Evolutionary conservation across 2,888 invertebrate species (phyloP).

Genomic region (Mythimna lalbum): DNA sequence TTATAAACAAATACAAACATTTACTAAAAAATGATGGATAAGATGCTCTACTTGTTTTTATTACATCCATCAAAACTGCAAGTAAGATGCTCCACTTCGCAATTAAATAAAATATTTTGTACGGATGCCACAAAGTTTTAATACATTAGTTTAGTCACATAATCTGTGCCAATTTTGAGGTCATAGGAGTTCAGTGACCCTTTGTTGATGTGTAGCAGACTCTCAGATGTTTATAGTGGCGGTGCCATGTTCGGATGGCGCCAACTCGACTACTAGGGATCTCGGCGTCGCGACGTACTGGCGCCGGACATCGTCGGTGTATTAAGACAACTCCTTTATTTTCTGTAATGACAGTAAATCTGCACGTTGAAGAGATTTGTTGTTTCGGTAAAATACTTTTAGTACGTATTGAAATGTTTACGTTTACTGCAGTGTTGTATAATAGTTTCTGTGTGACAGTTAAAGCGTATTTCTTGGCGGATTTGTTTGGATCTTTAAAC

Average conservation of each 20-base stretch:
- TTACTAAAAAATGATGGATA: background rate
- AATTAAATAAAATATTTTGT: conserved; percentile 17
- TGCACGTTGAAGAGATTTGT: conserved; percentile 29
- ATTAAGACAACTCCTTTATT: conserved; percentile 39
- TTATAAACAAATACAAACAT: background rate
- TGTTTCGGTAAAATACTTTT: conserved; percentile 1
- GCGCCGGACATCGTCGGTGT: conserved; percentile 71
- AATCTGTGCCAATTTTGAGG: conserved; percentile 58
- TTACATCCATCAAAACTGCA: background rate
- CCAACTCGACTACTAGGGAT: conserved; percentile 74
- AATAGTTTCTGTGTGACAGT: background rate
- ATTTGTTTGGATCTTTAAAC: too few relatives aligned
- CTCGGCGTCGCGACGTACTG: conserved; percentile 75
- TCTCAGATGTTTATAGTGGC: conserved; percentile 75
- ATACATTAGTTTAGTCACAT: conserved; percentile 42
- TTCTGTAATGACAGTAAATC: conserved; percentile 34
- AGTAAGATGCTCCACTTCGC: conserved; percentile 14
- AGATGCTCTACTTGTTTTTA: background rate
- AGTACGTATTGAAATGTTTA: background rate
- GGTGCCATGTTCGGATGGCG: conserved; percentile 75
- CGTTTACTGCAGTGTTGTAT: background rate
- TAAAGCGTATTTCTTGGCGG: background rate
- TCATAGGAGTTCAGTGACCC: conserved; percentile 70
- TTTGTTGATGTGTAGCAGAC: conserved; percentile 65
- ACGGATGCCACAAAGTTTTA: conserved; percentile 3